Evolutionary conservation across 53 echinoderm and acorn worm genomes (phyloP).

Genomic region (Arbacia lixula): DNA sequence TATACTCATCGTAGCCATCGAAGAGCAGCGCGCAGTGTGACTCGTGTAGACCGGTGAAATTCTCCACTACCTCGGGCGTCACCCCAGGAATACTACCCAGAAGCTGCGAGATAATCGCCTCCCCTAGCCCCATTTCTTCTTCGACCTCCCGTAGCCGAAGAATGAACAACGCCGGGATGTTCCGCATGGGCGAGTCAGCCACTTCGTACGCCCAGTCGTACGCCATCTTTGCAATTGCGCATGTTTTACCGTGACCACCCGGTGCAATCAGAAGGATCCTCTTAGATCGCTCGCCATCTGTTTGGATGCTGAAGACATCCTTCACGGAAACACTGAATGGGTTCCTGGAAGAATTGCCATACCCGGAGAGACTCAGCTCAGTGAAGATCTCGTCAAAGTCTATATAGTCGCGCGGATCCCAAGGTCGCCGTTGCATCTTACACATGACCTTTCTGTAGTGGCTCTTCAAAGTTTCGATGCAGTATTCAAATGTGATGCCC

Average conservation of each 20-base stretch:
- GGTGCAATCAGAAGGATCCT: conserved; percentile 34
- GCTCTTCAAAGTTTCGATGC: neutral
- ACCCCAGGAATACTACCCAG: conserved; percentile 10
- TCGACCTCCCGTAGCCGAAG: conserved; percentile 38
- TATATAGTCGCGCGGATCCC: conserved; percentile 42
- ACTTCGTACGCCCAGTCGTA: conserved; percentile 48
- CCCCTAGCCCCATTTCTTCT: conserved; percentile 7
- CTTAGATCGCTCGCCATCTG: conserved; percentile 12
- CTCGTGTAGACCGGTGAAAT: conserved; percentile 11
- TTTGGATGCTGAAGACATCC: conserved; percentile 27
- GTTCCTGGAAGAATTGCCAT: conserved; percentile 2
- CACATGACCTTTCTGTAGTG: conserved; percentile 43
- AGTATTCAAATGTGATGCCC: conserved; percentile 8
- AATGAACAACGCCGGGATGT: conserved; percentile 16
- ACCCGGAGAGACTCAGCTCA: conserved; percentile 6
- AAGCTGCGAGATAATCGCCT: conserved; percentile 36
- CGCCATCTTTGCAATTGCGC: conserved; percentile 44
- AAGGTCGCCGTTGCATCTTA: conserved; percentile 37
- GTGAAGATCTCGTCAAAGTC: conserved; percentile 31
- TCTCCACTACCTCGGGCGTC: conserved; percentile 21
- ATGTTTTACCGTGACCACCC: conserved; percentile 48
- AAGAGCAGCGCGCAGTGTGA: conserved; percentile 15
- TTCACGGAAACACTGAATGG: conserved; percentile 20
- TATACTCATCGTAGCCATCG: conserved; percentile 54
- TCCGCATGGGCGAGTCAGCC: conserved; percentile 30